Conservation (phyloP, 2,888 invertebrate species). For the Andricus quercusramuli region DNA sequence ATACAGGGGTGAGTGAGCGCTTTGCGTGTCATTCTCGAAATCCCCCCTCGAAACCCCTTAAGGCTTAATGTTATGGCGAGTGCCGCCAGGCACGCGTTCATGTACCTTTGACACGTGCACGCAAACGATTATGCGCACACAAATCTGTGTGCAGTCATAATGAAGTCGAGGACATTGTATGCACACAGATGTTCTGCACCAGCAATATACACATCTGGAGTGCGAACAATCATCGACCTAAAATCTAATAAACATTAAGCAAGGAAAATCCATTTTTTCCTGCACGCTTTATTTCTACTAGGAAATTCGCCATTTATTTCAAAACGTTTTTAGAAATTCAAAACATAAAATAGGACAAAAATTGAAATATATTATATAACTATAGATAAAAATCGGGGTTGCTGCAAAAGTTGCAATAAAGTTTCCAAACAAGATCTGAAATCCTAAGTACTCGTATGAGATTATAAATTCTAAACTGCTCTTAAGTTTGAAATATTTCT, state of each 20-base stretch:
- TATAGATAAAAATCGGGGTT: too few species aligned
- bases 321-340: not conserved
- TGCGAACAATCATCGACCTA: slow-evolving; percentile 12
- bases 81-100: slow-evolving; percentile 50
- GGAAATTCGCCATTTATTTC: not conserved
- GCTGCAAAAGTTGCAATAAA: too few species aligned
- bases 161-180: slow-evolving; percentile 29
- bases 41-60: slow-evolving; percentile 46
- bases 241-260: not conserved
- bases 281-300: not conserved
- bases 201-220: slow-evolving; percentile 14
- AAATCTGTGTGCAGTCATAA: slow-evolving; percentile 38
- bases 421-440: too few species aligned
- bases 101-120: slow-evolving; percentile 40
- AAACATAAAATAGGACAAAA: not conserved
- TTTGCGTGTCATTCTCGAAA: slow-evolving; percentile 55
- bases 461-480: too few species aligned
- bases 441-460: too few species aligned
- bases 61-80: slow-evolving; percentile 45
- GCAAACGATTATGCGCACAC: slow-evolving; percentile 12
- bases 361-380: not conserved
- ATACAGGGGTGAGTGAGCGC: slow-evolving; percentile 42
- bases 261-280: not conserved
- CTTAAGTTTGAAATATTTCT: too few species aligned
- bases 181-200: slow-evolving; percentile 24